Evolutionary conservation across 2,888 invertebrate species (phyloP).

Genomic region (Hylaea fasciaria): DNA sequence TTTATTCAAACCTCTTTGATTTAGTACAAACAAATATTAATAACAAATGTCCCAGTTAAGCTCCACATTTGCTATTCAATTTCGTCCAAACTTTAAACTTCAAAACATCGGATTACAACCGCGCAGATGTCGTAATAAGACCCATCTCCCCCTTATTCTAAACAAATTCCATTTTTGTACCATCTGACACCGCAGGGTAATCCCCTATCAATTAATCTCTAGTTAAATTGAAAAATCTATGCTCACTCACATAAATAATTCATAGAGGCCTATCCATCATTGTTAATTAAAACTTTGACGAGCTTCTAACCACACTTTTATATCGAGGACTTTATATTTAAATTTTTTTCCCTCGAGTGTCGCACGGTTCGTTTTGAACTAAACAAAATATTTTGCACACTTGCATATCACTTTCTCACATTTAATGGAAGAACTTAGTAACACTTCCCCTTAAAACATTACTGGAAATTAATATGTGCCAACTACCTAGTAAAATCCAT

Average conservation of each 20-base stretch:
- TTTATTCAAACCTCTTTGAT: too few relatives aligned
- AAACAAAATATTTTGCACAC: too few relatives aligned
- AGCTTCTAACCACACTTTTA: too few relatives aligned
- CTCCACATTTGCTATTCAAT: constrained; percentile 14
- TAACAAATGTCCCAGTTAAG: constrained; percentile 1
- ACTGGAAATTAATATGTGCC: too few relatives aligned
- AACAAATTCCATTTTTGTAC: constrained; percentile 39
- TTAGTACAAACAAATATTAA: not conserved
- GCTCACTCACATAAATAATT: not conserved
- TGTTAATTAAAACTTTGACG: too few relatives aligned
- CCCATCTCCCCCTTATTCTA: constrained; percentile 31
- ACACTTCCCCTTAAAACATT: too few relatives aligned
- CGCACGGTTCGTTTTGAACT: too few relatives aligned
- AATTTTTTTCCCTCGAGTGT: too few relatives aligned
- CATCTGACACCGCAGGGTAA: constrained; percentile 46
- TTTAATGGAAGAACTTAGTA: too few relatives aligned
- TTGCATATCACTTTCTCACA: too few relatives aligned
- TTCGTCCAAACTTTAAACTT: constrained; percentile 18
- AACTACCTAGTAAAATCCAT: too few relatives aligned
- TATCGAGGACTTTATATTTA: too few relatives aligned
- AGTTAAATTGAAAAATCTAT: constrained; percentile 38
- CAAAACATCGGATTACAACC: constrained; percentile 23
- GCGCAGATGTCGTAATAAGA: constrained; percentile 39
- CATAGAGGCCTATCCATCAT: not conserved
- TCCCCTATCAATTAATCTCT: constrained; percentile 52